Conservation (phyloP, 1,140 invertebrate genomes). For the Drosophila mayri region DNA sequence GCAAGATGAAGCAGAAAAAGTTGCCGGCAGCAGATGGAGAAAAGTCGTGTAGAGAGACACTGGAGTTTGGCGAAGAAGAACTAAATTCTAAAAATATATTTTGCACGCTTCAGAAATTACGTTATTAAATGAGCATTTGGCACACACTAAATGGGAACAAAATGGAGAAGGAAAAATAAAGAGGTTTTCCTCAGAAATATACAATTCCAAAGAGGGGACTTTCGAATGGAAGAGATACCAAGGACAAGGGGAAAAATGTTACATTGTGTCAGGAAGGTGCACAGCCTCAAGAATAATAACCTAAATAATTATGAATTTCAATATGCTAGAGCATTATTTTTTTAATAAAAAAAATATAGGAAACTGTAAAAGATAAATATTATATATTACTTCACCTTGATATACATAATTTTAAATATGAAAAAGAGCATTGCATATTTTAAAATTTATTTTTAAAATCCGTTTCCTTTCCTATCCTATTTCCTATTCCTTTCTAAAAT, state of each 20-base stretch:
- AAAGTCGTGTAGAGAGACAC: constrained; percentile 11
- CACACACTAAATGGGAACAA: constrained; percentile 73
- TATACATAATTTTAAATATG: rapidly evolving
- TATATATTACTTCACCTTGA: not conserved
- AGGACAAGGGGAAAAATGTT: constrained; percentile 16
- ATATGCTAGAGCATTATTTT: not conserved
- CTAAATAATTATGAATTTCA: constrained; percentile 9
- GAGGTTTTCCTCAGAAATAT: constrained; percentile 5
- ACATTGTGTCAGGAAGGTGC: constrained; percentile 60
- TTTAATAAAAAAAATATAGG: not conserved
- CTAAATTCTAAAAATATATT: constrained; percentile 82
- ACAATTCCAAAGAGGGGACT: constrained; percentile 2
- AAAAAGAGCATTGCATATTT: not conserved
- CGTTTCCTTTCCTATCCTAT: too few species aligned
- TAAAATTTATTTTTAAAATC: too few species aligned
- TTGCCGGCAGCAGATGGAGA: constrained; percentile 40
- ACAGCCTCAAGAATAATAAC: constrained; percentile 41
- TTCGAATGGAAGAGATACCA: constrained; percentile 20
- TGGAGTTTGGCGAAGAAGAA: constrained; percentile 48
- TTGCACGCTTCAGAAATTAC: constrained; percentile 83
- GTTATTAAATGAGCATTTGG: constrained; percentile 84
- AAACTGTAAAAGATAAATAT: not conserved
- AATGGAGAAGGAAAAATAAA: not conserved
- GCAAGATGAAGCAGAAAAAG: constrained; percentile 78
- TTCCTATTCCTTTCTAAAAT: too few species aligned